These are phyloP conservation scores for Columba janthina DNA, from an alignment of 2,113 vertebrate genomes.

Conservation along the genomic window DNA sequence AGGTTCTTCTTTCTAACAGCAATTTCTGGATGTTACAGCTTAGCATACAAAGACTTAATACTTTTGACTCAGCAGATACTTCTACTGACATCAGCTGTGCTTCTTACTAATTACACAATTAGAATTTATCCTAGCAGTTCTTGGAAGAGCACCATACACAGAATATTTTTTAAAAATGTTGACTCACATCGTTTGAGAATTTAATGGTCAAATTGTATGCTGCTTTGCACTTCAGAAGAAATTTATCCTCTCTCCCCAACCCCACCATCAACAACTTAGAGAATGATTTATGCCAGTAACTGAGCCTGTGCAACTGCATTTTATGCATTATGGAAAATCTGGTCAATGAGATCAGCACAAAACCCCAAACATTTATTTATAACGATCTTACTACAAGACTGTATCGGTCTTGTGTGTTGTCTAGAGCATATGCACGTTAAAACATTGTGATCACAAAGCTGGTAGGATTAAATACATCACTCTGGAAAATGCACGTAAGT, in stretches of 20 bases:
- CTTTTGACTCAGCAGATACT: slow-evolving; percentile 44
- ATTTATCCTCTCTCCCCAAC: neutral
- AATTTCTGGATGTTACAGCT: neutral
- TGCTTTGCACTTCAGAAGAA: slow-evolving; percentile 16
- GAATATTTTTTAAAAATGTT: neutral
- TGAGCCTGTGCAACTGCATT: slow-evolving; percentile 9
- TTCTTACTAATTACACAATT: neutral
- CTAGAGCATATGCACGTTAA: neutral
- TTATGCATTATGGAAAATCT: neutral
- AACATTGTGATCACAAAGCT: neutral
- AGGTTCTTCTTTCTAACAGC: neutral
- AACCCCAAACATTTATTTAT: neutral
- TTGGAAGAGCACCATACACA: slow-evolving; percentile 17
- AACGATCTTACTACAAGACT: neutral
- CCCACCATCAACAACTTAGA: neutral
- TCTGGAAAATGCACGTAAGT: neutral
- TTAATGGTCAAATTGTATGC: neutral
- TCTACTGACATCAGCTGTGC: neutral
- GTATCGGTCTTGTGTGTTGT: neutral
- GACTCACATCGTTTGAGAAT: neutral
- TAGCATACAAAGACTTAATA: neutral
- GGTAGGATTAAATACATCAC: neutral
- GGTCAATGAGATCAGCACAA: neutral
- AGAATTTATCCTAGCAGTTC: neutral
- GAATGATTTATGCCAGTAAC: slow-evolving; percentile 10